Evolutionary conservation across 2,113 vertebrate genomes (phyloP), one percentile per base, ranked within the genome.

Genomic region (Muntiacus reevesi): DNA sequence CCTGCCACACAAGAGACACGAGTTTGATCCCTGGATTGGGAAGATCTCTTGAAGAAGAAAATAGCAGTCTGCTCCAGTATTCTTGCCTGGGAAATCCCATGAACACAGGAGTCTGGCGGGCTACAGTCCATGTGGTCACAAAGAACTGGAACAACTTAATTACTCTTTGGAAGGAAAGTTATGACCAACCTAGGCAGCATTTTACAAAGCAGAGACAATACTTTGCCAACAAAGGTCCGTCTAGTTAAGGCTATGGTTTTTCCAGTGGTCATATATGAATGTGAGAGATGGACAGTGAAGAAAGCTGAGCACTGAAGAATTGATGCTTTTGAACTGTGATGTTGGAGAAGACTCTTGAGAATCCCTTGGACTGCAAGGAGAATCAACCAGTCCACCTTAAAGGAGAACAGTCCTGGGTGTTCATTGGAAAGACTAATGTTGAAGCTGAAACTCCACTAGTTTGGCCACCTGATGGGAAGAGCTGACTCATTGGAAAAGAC

Each of bases 271-370:
- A 64, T 64, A 7, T n/a, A 64, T 64, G 30, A 7, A 64, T 64
- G 62, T 64, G 62, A 64, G 7, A 64, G 15, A 33, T 64, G 15
- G 30, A 64, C 30, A 17, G 3, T 64, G 2, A 64, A 64, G 30
- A 33, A 64, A n/a, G 15, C 62, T 64, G 62, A n/a, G 0, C 1
- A 2, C 62, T 0, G 0, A 64, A 64, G 3, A n/a, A 64, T 64
- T 64, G 30, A 64, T 17, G 2, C 15, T n/a, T 64, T 64, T 64
- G 30, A 64, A 64, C 30, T 64, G 30, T 64, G 62, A 3, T n/a
- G 30, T 64, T 64, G 7, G 30, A n/a, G 62, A 64, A 64, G 62
- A n/a, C 3, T 17, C 62, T 33, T 64, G 30, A 64, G 30, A n/a
- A 1, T 64, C 62, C 3, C 62, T 64, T n/a, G 62, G 62, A 64